Evolutionary conservation across 1,140 invertebrate species (phyloP), one percentile per base, ranked within the genome.

Genomic region (Ganaspis sp.): DNA sequence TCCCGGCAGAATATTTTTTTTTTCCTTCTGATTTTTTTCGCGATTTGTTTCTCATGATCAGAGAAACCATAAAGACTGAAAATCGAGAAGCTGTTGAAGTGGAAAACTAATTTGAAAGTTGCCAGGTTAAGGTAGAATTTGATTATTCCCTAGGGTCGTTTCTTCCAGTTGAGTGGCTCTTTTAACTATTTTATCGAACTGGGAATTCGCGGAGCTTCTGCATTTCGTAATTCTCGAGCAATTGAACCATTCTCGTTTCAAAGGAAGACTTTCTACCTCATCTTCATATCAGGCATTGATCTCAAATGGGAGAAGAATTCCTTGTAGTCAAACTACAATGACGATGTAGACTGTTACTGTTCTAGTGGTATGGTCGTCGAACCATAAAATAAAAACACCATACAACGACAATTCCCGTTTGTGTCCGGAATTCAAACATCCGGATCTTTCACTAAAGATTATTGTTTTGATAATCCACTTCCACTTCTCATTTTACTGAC

Each of bases 191-290:
- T 29, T 34, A 64, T 64, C 23, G 26, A 64, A 11, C 58, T n/a
- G 23, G 15, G 58, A 64, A 64, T 64, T 34, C 58, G 12, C 12
- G 23, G 11, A 64, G 9, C 58, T 34, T 64, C 26, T 29, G 12
- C 11, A 64, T 64, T 64, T 64, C 21, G 58, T 64, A 64, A 64
- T 64, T 64, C 58, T 26, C 58, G 23, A 11, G 58, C 58, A 64
- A 29, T 64, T 29, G 58, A 64, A 64, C 58, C 23, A 64, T 64
- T 64, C 23, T 64, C 23, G 12, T 34, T 54, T 15, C 38, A 58
- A 23, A 19, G 45, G 72, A 54, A 58, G 54, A 73, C 72, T 73
- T 73, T 73, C 72, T 58, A 54, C 49, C 45, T 49, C 34, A 37
- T 73, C 49, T 26, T 23, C 49, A 26, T 58, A 38, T 64, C 58